Evolutionary conservation across 2,113 vertebrate genomes (phyloP).

Genomic region (Gobio gobio): DNA sequence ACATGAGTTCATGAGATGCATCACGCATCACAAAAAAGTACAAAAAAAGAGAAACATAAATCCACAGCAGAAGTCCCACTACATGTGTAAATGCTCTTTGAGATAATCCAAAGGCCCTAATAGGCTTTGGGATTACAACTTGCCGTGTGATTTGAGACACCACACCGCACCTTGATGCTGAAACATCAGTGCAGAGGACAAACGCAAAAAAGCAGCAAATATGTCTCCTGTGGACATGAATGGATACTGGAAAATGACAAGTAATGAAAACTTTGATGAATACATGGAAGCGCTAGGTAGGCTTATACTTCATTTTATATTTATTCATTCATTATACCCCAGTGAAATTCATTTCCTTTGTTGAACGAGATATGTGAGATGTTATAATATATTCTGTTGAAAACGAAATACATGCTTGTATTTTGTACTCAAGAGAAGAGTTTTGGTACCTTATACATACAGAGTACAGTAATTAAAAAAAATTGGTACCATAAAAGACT

Average conservation of each 20-base stretch:
- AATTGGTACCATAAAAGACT: background rate
- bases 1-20: background rate
- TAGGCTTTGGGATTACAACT: constrained; percentile 36
- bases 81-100: constrained; percentile 32
- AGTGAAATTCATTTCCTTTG: background rate
- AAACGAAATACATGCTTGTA: background rate
- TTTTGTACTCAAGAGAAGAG: background rate
- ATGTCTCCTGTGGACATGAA: constrained; percentile 25
- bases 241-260: constrained; percentile 36
- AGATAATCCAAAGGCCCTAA: constrained; percentile 39
- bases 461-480: too few relatives aligned
- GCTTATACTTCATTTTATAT: background rate
- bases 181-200: background rate
- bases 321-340: background rate
- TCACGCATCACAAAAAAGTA: background rate
- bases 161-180: background rate
- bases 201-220: background rate
- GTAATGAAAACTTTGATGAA: constrained; percentile 46
- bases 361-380: background rate
- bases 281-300: constrained; percentile 45
- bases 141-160: constrained; percentile 19
- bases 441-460: background rate
- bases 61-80: background rate
- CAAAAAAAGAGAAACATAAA: background rate
- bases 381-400: background rate